phyloP scores from a whole-genome alignment of 2,888 invertebrate genomes.

The Frankliniella intonsa region DNA sequence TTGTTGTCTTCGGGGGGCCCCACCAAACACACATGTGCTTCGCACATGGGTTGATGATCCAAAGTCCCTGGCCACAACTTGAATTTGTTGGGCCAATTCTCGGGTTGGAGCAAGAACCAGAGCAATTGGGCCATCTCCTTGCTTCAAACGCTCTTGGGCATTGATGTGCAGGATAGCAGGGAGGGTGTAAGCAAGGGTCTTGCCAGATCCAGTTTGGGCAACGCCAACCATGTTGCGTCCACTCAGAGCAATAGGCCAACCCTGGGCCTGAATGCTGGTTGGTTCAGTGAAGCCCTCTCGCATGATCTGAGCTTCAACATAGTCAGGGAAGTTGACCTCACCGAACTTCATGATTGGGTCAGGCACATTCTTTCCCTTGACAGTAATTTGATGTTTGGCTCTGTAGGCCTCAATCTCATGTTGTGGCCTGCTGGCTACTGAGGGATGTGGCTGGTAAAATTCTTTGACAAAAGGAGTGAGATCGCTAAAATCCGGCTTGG shows the following conservation, averaged over 20 bases:
- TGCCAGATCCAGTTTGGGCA: slow-evolving; percentile 79
- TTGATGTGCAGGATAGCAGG: slow-evolving; percentile 97
- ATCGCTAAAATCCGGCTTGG: slow-evolving; percentile 75
- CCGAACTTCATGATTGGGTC: slow-evolving; percentile 83
- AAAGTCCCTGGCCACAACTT: slow-evolving; percentile 87
- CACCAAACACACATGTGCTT: slow-evolving; percentile 95
- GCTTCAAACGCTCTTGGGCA: slow-evolving; percentile 75
- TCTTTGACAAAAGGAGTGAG: slow-evolving; percentile 86
- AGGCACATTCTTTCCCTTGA: slow-evolving; percentile 78
- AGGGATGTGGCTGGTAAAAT: slow-evolving; percentile 80
- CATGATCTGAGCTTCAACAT: slow-evolving; percentile 64
- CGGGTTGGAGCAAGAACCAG: slow-evolving; percentile 85
- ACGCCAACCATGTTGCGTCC: slow-evolving; percentile 84
- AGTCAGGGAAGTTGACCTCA: slow-evolving; percentile 82
- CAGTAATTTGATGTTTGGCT: slow-evolving; percentile 75
- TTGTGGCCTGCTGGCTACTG: slow-evolving; percentile 58
- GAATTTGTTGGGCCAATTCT: slow-evolving; percentile 86
- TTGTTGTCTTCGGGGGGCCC: slow-evolving; percentile 95
- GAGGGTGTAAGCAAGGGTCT: slow-evolving; percentile 79
- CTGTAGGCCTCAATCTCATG: slow-evolving; percentile 73
- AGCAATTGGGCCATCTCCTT: slow-evolving; percentile 90
- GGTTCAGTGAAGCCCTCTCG: slow-evolving; percentile 69
- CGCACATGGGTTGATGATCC: slow-evolving; percentile 81
- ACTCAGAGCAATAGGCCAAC: slow-evolving; percentile 82
- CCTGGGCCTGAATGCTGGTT: slow-evolving; percentile 82